Evolutionary conservation across 2,888 invertebrate species (phyloP).

Genomic region (Lottia scabra): DNA sequence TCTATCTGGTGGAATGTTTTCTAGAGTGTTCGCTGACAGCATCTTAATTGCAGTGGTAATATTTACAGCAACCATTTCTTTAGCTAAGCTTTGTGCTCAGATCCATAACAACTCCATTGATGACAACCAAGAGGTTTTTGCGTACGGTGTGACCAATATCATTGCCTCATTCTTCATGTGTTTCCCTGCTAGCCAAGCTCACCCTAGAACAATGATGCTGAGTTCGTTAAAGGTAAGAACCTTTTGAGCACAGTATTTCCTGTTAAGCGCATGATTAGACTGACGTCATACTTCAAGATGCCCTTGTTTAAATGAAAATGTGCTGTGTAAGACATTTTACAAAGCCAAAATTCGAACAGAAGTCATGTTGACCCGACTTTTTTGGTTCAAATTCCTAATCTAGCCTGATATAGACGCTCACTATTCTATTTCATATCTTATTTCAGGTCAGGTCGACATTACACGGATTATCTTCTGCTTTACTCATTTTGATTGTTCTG

Average conservation of each 20-base stretch:
- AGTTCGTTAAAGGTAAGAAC: conserved; percentile 53
- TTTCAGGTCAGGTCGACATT: conserved; percentile 31
- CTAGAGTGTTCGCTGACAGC: conserved; percentile 33
- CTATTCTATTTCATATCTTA: neutral
- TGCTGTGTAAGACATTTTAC: no score
- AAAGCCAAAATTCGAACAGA: no score
- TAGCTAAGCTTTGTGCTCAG: conserved; percentile 64
- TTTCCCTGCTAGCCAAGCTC: conserved; percentile 65
- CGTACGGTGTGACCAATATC: conserved; percentile 63
- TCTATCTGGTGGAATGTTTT: conserved; percentile 17
- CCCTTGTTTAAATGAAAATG: no score
- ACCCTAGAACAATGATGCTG: conserved; percentile 55
- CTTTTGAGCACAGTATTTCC: no score
- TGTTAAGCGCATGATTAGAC: no score
- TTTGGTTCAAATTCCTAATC: no score
- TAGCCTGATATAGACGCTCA: no score
- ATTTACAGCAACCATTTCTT: conserved; percentile 50
- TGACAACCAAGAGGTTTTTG: conserved; percentile 66
- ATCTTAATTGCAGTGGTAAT: conserved; percentile 49
- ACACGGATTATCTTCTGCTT: conserved; percentile 45
- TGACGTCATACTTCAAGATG: no score
- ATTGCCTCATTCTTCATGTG: conserved; percentile 66
- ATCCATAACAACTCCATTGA: conserved; percentile 62
- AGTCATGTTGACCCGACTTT: no score
- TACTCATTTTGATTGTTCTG: conserved; percentile 55